Evolutionary conservation across 2,888 invertebrate genomes (phyloP).

Genomic region (Clusia tigrina): DNA sequence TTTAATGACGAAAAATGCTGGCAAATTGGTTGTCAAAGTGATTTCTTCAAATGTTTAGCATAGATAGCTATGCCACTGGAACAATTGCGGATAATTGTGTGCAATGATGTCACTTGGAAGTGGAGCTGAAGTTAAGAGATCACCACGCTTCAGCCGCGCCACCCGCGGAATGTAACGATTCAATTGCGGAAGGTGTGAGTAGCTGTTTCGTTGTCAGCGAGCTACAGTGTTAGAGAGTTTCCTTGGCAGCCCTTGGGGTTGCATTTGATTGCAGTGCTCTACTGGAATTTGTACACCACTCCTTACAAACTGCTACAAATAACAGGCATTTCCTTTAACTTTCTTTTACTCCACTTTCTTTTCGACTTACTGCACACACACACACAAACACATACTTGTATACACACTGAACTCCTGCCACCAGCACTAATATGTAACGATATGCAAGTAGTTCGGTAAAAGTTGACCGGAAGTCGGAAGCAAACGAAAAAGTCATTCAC

Average conservation of each 20-base stretch:
- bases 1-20: constrained; percentile 5
- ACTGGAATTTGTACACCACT: background rate
- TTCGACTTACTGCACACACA: background rate
- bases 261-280: background rate
- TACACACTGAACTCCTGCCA: background rate
- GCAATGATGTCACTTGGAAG: background rate
- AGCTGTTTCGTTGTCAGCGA: background rate
- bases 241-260: background rate
- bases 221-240: background rate
- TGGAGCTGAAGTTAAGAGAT: background rate
- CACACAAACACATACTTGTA: background rate
- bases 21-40: constrained; percentile 33
- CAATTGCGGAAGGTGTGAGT: background rate
- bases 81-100: constrained; percentile 42
- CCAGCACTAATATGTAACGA: constrained; percentile 7
- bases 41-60: constrained; percentile 48
- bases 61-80: constrained; percentile 61
- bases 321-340: constrained; percentile 13
- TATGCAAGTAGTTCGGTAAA: constrained; percentile 22
- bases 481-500: constrained; percentile 60
- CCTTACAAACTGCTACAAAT: constrained; percentile 10
- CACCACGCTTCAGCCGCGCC: too few relatives aligned
- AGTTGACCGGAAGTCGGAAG: constrained; percentile 61
- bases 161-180: background rate
- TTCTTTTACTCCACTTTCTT: background rate